phyloP scores from a whole-genome alignment of 2,113 vertebrate species.

The Galbula dea region DNA sequence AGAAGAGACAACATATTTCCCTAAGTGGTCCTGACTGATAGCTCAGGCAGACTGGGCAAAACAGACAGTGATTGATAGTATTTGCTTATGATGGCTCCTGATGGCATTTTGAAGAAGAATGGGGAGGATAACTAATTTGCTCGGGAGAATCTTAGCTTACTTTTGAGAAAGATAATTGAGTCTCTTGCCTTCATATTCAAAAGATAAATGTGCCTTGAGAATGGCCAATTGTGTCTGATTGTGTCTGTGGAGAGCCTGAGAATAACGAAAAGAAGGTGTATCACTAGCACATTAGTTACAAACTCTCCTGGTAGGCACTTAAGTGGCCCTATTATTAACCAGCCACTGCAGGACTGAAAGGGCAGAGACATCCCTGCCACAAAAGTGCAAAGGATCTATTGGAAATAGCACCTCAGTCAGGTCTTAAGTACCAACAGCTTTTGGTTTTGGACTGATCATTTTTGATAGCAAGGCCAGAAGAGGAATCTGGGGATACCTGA shows the following conservation, averaged over 20 bases:
- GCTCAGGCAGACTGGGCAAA: background rate
- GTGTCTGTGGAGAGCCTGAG: conserved; percentile 17
- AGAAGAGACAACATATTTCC: background rate
- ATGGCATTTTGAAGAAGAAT: conserved; percentile 36
- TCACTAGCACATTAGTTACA: conserved; percentile 1
- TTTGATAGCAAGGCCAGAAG: background rate
- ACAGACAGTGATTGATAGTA: conserved; percentile 6
- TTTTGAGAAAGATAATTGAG: conserved; percentile 26
- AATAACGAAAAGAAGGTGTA: background rate
- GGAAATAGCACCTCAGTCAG: background rate
- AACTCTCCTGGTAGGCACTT: background rate
- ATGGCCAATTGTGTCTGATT: conserved; percentile 34
- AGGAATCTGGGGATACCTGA: background rate
- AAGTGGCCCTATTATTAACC: conserved; percentile 9
- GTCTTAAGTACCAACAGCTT: background rate
- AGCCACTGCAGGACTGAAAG: background rate
- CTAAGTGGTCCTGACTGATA: background rate
- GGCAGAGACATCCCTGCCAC: background rate
- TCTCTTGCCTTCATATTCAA: conserved; percentile 37
- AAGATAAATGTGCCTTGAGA: conserved; percentile 57
- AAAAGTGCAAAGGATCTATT: background rate
- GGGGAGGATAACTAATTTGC: conserved; percentile 27
- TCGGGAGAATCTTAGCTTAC: background rate
- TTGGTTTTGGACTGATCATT: background rate
- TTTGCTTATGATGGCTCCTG: conserved; percentile 34